phyloP scores from a whole-genome alignment of 1,140 invertebrate genomes.

The Hylyphantes graminicola region DNA sequence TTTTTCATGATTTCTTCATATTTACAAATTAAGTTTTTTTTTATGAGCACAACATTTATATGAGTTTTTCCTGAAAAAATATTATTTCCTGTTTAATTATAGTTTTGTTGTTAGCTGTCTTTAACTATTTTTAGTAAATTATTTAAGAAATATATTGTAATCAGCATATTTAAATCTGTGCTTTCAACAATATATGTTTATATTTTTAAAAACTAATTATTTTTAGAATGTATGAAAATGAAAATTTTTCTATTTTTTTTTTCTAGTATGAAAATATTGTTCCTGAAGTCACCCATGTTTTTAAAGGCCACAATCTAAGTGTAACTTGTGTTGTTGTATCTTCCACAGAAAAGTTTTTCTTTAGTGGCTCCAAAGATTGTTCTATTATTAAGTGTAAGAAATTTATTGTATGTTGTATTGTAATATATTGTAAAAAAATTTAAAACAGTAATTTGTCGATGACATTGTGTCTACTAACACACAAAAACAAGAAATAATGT shows the following conservation, averaged over 20 bases:
- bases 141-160: background rate
- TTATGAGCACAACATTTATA: too few species aligned
- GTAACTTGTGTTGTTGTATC: slow-evolving; percentile 86
- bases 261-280: slow-evolving; percentile 37
- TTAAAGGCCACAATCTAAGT: slow-evolving; percentile 75
- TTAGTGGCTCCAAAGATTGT: slow-evolving; percentile 88
- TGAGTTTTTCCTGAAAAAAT: too few species aligned
- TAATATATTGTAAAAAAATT: slow-evolving; percentile 1
- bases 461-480: background rate
- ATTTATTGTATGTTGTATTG: slow-evolving; percentile 3
- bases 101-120: background rate
- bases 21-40: too few species aligned
- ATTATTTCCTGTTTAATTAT: background rate
- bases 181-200: background rate
- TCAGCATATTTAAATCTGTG: background rate
- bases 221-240: slow-evolving; percentile 33
- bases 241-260: background rate
- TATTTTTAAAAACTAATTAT: background rate
- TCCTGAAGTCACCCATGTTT: slow-evolving; percentile 33
- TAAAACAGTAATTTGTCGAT: background rate
- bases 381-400: slow-evolving; percentile 85
- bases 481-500: background rate
- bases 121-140: background rate
- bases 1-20: too few species aligned
- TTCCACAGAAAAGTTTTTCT: slow-evolving; percentile 79